Percentiles rank a stretch among this genome's conserved stretches.
Conservation (phyloP, 2,797 vertebrate species). For the Glossophaga mutica region DNA sequence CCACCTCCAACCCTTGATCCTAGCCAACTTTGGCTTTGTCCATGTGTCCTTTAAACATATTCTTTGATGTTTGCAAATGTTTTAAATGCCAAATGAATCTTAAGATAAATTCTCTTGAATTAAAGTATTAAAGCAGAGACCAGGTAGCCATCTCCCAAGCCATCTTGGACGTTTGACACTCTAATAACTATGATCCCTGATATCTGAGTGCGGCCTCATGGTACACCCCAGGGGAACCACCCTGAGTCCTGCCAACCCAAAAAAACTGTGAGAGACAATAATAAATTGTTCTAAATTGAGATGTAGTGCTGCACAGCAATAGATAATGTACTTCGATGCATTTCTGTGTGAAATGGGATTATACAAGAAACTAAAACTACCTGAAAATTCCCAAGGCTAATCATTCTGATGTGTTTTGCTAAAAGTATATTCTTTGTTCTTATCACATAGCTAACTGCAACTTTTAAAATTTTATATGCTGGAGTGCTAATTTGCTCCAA, state of each 20-base stretch:
- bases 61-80: not conserved
- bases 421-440: not conserved
- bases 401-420: not conserved
- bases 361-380: not conserved
- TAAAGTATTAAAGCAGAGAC: not conserved
- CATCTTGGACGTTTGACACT: not conserved
- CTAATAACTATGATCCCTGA: not conserved
- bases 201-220: not conserved
- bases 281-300: not conserved
- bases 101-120: not conserved
- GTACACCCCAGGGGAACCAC: not conserved
- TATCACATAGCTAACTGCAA: not conserved
- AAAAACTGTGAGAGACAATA: not conserved
- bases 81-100: not conserved
- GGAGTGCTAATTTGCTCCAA: not conserved
- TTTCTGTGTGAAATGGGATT: not conserved
- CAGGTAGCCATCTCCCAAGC: not conserved
- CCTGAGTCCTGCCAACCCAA: not conserved
- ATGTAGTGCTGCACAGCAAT: not conserved
- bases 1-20: too few species aligned
- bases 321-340: not conserved
- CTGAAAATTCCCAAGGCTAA: not conserved
- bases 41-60: too few species aligned
- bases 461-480: conserved; percentile 4
- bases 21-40: too few species aligned